These are phyloP conservation scores for Coelopa frigida DNA, from an alignment of 1,140 invertebrate species.

Conservation along the genomic window DNA sequence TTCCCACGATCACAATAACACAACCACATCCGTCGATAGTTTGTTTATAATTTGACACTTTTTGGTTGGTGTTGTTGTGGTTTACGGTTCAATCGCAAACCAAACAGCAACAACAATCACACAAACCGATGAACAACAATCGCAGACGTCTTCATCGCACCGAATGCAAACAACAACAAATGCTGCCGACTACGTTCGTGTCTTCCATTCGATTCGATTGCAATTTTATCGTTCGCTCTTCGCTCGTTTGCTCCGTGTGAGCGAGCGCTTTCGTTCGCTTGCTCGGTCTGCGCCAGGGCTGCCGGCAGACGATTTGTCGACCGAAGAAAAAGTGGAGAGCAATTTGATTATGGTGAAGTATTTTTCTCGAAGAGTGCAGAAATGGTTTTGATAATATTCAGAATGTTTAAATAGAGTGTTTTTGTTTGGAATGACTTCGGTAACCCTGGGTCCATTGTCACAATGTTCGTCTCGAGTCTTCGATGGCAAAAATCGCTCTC, in stretches of 20 bases:
- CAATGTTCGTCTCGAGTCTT: too few relatives aligned
- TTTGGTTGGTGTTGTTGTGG: background rate
- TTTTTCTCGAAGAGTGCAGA: too few relatives aligned
- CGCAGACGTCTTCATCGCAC: conserved; percentile 11
- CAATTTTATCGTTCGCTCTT: background rate
- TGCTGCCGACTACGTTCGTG: background rate
- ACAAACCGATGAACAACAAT: conserved; percentile 1
- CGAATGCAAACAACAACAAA: conserved; percentile 9
- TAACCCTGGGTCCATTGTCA: too few relatives aligned
- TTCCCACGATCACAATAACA: background rate
- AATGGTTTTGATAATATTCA: too few relatives aligned
- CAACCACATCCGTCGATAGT: background rate
- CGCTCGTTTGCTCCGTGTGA: background rate
- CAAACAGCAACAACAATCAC: background rate
- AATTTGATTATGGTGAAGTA: background rate
- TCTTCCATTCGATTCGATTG: background rate
- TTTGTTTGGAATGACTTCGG: too few relatives aligned
- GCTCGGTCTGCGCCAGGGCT: conserved; percentile 6
- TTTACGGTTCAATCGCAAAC: background rate
- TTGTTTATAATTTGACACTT: background rate
- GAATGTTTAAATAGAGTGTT: too few relatives aligned
- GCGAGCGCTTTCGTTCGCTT: too few relatives aligned
- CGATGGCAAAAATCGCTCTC: too few relatives aligned
- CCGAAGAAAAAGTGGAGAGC: background rate
- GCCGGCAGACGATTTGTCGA: background rate